A percentile compares a stretch with the other conserved stretches of the same genome.
Conservation (phyloP, 30 jellyfish, hydroid and myxozoan species). For the Hydra vulgaris region DNA sequence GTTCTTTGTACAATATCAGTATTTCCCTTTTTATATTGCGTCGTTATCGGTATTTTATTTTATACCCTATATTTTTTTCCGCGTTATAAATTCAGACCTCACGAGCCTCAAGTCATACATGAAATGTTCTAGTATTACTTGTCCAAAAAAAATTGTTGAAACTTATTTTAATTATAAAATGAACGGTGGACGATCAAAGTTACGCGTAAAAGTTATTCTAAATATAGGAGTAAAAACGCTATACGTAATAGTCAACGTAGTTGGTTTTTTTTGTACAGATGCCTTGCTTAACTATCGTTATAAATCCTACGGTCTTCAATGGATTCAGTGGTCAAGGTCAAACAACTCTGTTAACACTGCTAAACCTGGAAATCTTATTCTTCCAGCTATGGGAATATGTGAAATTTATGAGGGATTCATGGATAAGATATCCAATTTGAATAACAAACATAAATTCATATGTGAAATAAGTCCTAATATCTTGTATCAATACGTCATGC, state of each 20-base stretch:
- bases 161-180: slow-evolving; percentile 14
- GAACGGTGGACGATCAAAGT: slow-evolving; percentile 25
- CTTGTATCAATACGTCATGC: slow-evolving; percentile 20
- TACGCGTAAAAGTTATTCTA: background rate
- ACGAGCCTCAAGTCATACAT: slow-evolving; percentile 1
- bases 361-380: slow-evolving; percentile 27
- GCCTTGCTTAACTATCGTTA: slow-evolving; percentile 2
- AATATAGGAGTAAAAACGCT: slow-evolving; percentile 11
- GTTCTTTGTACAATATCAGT: slow-evolving; percentile 16
- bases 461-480: slow-evolving; percentile 28
- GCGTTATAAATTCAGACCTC: slow-evolving; percentile 24
- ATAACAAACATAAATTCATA: slow-evolving; percentile 8
- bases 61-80: slow-evolving; percentile 24
- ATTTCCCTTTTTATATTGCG: slow-evolving; percentile 28
- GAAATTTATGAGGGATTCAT: slow-evolving; percentile 16
- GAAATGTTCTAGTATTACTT: background rate
- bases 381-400: slow-evolving; percentile 28
- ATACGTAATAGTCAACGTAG: slow-evolving; percentile 9
- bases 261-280: slow-evolving; percentile 11
- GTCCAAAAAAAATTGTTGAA: slow-evolving; percentile 14
- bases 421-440: slow-evolving; percentile 1
- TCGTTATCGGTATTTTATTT: slow-evolving; percentile 10
- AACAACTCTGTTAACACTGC: too few relatives aligned
- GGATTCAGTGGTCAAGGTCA: slow-evolving; percentile 17
- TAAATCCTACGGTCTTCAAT: slow-evolving; percentile 6